Evolutionary conservation across 2,888 invertebrate species (phyloP), one percentile per base, ranked within the genome.

Genomic region (Drosophila demipolita): DNA sequence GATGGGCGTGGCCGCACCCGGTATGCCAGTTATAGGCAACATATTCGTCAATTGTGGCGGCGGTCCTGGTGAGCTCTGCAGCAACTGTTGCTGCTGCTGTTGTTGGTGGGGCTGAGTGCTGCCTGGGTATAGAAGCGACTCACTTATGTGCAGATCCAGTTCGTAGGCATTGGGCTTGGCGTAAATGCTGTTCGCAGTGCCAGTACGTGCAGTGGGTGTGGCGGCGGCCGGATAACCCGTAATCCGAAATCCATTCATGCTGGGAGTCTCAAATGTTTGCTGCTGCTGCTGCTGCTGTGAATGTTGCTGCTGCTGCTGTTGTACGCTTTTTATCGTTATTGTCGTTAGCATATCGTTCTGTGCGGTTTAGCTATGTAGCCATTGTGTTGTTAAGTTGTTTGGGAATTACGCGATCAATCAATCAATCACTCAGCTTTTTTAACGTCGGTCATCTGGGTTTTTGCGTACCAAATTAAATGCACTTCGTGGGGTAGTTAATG

Each of bases 241-340:
- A 65, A 91, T 92, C 65, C 91, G 90, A 74, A 91, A 91, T 66
- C 91, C 91, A 90, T 91, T 91, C 92, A 91, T 91, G 64, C 60
- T 82, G 75, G 35, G 72, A 35, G 62, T 45, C 50, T 26, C 23
- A 62, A 48, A 50, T 23, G 67, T 63, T 59, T 66, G 82, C 70
- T 81, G 78, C 2, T 72, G 74, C 2, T 72, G 74, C 15, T 66
- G 62, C 17, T 38, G 67, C 7, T 49, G 55, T 2, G 66, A 61
- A 1, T 70, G 70, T n/a, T 54, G 73, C 35, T 55, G 53, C 1
- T 52, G 66, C 23, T 75, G 70, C 35, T 83, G 78, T 66, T 81
- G 85, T 78, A 50, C 66, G 63, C 66, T 79, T 57, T 77, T 89
- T 58, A 71, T 60, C 57, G 83, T 78, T 82, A 78, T 80, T 78